Percentiles rank a stretch among this genome's conserved stretches.
Evolutionary conservation across 2,888 invertebrate genomes (phyloP).

Genomic region (Nephrocerus scutellatus): DNA sequence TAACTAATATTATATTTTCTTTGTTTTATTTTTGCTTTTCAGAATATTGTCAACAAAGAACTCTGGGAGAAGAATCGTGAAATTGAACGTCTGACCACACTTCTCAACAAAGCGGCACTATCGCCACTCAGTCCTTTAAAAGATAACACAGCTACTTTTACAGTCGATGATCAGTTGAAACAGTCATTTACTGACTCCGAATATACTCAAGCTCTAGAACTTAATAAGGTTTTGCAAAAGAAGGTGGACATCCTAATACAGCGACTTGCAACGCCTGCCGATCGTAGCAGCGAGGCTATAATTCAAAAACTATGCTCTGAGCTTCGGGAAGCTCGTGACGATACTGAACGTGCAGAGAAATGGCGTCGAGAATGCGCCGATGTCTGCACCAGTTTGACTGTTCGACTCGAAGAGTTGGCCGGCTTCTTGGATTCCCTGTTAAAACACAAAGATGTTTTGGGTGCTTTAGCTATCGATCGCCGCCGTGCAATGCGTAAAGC

Average conservation of each 20-base stretch:
- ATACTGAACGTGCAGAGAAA: slow-evolving; percentile 38
- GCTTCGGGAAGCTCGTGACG: slow-evolving; percentile 31
- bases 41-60: slow-evolving; percentile 53
- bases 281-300: slow-evolving; percentile 28
- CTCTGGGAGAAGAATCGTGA: slow-evolving; percentile 55
- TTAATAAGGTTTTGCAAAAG: slow-evolving; percentile 40
- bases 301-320: slow-evolving; percentile 33
- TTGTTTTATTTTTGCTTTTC: slow-evolving; percentile 26
- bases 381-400: slow-evolving; percentile 48
- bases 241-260: slow-evolving; percentile 40
- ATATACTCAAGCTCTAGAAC: slow-evolving; percentile 36
- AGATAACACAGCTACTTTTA: slow-evolving; percentile 12
- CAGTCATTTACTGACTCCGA: slow-evolving; percentile 41
- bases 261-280: slow-evolving; percentile 25
- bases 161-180: slow-evolving; percentile 27
- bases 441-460: slow-evolving; percentile 52
- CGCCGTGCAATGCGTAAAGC: slow-evolving; percentile 52
- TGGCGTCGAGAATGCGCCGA: slow-evolving; percentile 43
- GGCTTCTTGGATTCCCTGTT: slow-evolving; percentile 55
- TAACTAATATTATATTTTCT: background rate
- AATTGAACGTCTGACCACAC: slow-evolving; percentile 50
- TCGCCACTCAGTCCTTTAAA: slow-evolving; percentile 22
- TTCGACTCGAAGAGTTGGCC: slow-evolving; percentile 55
- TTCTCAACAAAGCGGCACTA: slow-evolving; percentile 27
- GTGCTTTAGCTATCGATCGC: slow-evolving; percentile 50